phyloP scores from a whole-genome alignment of 2,113 vertebrate species.

The Perccottus glenii region DNA sequence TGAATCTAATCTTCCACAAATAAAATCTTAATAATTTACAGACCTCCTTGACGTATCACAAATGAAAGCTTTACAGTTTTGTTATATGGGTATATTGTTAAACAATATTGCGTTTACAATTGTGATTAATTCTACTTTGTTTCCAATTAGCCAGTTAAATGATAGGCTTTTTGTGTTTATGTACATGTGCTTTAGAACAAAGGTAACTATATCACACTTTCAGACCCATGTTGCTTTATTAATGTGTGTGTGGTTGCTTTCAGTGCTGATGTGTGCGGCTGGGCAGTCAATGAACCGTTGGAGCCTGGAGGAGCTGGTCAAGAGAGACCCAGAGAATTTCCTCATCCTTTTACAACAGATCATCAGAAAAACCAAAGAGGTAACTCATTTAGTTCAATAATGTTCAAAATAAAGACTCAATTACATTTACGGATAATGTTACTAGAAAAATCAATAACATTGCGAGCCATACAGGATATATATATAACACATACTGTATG shows the following conservation, averaged over 20 bases:
- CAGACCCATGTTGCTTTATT: neutral
- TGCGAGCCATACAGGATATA: no score
- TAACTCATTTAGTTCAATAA: slow-evolving; percentile 58
- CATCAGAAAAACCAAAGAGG: slow-evolving; percentile 88
- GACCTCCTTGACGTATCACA: no score
- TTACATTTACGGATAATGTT: no score
- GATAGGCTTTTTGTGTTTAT: neutral
- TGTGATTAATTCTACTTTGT: neutral
- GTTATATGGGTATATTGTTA: no score
- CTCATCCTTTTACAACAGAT: slow-evolving; percentile 95
- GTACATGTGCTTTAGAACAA: no score
- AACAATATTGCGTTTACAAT: no score
- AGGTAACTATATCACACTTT: no score
- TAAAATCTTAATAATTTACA: no score
- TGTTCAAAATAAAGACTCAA: neutral
- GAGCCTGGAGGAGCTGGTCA: slow-evolving; percentile 95
- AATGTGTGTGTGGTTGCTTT: slow-evolving; percentile 10
- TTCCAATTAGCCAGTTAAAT: neutral
- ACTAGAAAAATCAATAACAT: no score
- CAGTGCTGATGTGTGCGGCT: slow-evolving; percentile 71
- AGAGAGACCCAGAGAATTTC: slow-evolving; percentile 89
- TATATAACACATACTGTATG: no score
- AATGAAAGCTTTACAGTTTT: no score
- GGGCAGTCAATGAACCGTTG: slow-evolving; percentile 96
- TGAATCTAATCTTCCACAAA: no score